These are phyloP conservation scores for Sebastiscus tertius DNA, from an alignment of 2,797 vertebrate species.

Conservation along the genomic window DNA sequence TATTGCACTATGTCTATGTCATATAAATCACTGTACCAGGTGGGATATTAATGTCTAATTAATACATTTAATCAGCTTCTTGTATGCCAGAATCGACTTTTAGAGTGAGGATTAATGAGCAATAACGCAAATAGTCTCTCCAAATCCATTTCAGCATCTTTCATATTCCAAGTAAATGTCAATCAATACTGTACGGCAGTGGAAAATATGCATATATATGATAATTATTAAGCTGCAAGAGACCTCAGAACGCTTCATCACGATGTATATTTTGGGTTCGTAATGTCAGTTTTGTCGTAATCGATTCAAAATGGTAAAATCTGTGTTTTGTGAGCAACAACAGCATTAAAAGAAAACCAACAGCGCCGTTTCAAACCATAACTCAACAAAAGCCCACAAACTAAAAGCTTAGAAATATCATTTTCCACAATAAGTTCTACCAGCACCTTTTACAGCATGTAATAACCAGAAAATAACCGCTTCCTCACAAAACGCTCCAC, in stretches of 20 bases:
- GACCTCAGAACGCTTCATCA: not conserved
- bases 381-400: constrained; percentile 13
- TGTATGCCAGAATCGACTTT: not conserved
- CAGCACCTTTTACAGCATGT: constrained; percentile 18
- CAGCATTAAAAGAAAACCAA: not conserved
- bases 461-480: constrained; percentile 32
- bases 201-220: constrained; percentile 14
- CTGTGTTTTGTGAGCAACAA: constrained; percentile 7
- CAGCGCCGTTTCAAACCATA: not conserved
- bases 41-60: not conserved
- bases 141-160: not conserved
- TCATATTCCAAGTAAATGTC: constrained; percentile 15
- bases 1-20: not conserved
- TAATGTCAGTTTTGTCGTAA: not conserved
- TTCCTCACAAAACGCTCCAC: constrained; percentile 44
- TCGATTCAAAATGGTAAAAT: not conserved
- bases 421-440: constrained; percentile 8
- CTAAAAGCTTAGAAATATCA: constrained; percentile 14
- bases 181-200: constrained; percentile 22
- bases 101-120: not conserved
- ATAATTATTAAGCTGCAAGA: not conserved
- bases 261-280: not conserved
- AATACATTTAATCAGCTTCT: not conserved
- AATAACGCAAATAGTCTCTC: constrained; percentile 4
- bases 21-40: not conserved